Conservation (phyloP, 2,113 vertebrate species). For the Oophaga pumilio region DNA sequence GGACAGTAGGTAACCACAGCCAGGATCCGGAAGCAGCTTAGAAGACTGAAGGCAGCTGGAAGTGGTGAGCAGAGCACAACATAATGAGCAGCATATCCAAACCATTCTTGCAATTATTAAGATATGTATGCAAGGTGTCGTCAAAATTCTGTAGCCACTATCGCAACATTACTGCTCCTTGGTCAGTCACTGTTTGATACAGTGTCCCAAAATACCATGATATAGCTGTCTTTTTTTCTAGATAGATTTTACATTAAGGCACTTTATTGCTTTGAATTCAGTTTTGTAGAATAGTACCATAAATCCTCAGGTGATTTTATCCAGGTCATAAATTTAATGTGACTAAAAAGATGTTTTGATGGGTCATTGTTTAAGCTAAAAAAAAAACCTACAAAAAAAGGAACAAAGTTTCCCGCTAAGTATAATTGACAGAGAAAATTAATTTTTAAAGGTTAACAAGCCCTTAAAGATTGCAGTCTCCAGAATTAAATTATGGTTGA, state of each 20-base stretch:
- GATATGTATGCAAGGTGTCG: no score
- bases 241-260: background rate
- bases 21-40: no score
- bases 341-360: conserved; percentile 1
- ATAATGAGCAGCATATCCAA: no score
- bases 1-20: no score
- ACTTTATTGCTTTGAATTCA: conserved; percentile 25
- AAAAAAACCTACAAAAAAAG: conserved; percentile 29
- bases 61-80: no score
- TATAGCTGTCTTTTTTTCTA: no score
- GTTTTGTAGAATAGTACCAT: background rate
- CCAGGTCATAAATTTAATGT: background rate
- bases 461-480: conserved; percentile 46
- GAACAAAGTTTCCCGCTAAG: conserved; percentile 27
- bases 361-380: conserved; percentile 22
- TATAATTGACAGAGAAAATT: conserved; percentile 54
- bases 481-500: conserved; percentile 47
- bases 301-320: conserved; percentile 14
- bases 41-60: no score
- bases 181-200: no score
- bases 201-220: no score
- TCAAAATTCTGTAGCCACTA: no score
- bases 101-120: no score
- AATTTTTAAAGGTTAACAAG: conserved; percentile 56
- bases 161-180: no score